These are phyloP conservation scores for Catocala fraxini DNA, from an alignment of 2,888 invertebrate species.

Conservation along the genomic window DNA sequence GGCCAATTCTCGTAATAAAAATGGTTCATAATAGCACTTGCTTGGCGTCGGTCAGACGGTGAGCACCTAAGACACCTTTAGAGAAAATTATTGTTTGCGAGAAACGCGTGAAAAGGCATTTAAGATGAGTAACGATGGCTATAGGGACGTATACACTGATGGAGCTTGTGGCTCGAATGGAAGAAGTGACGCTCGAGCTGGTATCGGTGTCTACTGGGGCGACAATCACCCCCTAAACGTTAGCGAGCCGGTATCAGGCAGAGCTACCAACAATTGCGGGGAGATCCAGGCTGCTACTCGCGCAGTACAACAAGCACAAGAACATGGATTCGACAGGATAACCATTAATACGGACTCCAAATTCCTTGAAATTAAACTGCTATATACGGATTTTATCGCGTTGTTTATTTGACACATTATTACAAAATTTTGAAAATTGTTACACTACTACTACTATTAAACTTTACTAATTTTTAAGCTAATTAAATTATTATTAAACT, in stretches of 20 bases:
- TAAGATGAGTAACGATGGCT: conserved; percentile 13
- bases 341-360: conserved; percentile 96
- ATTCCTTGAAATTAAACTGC: conserved; percentile 94
- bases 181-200: conserved; percentile 91
- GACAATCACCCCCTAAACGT: conserved; percentile 92
- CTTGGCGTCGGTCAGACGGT: too few relatives aligned
- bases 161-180: conserved; percentile 97
- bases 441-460: too few relatives aligned
- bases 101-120: neutral
- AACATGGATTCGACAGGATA: conserved; percentile 90
- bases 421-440: too few relatives aligned
- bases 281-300: conserved; percentile 96
- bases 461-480: too few relatives aligned
- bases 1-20: too few relatives aligned
- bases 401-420: too few relatives aligned
- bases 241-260: conserved; percentile 92
- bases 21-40: too few relatives aligned
- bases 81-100: neutral
- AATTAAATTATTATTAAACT: too few relatives aligned
- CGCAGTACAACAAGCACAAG: conserved; percentile 91
- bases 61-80: too few relatives aligned
- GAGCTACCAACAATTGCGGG: conserved; percentile 98
- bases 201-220: conserved; percentile 97
- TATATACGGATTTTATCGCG: too few relatives aligned
- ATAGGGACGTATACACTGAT: conserved; percentile 93